A percentile compares a stretch with the other conserved stretches of the same genome.
These are phyloP conservation scores for Limenitis arthemis DNA, from an alignment of 2,888 invertebrate species.

Conservation along the genomic window DNA sequence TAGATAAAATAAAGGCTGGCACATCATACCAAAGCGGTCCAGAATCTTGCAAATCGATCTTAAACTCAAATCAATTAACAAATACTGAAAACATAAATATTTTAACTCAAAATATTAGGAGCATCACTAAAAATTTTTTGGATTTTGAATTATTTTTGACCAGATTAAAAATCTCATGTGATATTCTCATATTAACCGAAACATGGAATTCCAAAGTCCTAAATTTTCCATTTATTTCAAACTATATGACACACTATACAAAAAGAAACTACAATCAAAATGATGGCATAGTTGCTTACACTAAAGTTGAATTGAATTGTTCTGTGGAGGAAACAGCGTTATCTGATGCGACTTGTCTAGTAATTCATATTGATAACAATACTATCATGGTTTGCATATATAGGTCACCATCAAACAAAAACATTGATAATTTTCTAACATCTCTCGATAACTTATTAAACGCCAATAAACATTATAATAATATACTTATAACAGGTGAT, in stretches of 20 bases:
- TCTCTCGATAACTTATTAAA: slow-evolving; percentile 15
- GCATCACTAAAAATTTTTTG: too few species aligned
- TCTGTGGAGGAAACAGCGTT: background rate
- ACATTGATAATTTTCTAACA: slow-evolving; percentile 3
- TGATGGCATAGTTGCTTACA: background rate
- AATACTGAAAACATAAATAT: too few species aligned
- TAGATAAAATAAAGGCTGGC: too few species aligned
- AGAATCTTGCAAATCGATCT: too few species aligned
- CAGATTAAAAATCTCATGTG: too few species aligned
- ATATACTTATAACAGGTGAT: slow-evolving; percentile 18
- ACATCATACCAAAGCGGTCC: too few species aligned
- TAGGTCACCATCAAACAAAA: slow-evolving; percentile 16
- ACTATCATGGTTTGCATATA: slow-evolving; percentile 7
- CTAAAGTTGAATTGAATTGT: background rate
- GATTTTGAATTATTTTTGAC: too few species aligned
- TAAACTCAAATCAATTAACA: too few species aligned
- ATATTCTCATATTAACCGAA: too few species aligned
- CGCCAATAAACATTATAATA: slow-evolving; percentile 4
- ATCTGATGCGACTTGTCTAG: background rate
- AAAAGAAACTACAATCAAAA: background rate
- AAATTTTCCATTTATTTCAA: too few species aligned
- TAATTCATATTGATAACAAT: background rate
- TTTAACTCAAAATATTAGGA: too few species aligned
- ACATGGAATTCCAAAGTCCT: too few species aligned
- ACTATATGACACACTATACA: background rate